A percentile compares a stretch with the other conserved stretches of the same genome.
These are phyloP conservation scores for Hesperia comma DNA, from an alignment of 2,888 invertebrate genomes.

Conservation along the genomic window DNA sequence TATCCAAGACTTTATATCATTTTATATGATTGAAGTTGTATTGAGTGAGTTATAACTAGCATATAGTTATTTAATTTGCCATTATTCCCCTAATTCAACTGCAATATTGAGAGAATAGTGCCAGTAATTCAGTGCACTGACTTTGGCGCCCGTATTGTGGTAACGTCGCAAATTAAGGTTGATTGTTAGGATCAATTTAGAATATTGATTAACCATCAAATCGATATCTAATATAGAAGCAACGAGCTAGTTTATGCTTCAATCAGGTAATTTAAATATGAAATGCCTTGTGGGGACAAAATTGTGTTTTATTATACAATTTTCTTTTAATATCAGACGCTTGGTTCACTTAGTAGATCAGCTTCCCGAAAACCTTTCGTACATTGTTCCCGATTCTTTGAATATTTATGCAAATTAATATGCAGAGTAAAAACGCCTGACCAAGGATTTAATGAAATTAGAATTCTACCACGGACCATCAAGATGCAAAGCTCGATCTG, in stretches of 20 bases:
- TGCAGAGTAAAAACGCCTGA: constrained; percentile 36
- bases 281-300: not conserved
- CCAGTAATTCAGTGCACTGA: constrained; percentile 17
- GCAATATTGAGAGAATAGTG: constrained; percentile 25
- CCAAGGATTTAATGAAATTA: constrained; percentile 45
- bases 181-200: constrained; percentile 15
- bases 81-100: constrained; percentile 11
- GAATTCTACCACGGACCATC: constrained; percentile 57
- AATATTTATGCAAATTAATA: constrained; percentile 20
- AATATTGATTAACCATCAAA: constrained; percentile 18
- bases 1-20: too few species aligned
- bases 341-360: too few species aligned
- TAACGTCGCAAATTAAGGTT: constrained; percentile 7
- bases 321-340: too few species aligned
- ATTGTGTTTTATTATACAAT: too few species aligned
- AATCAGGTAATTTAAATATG: not conserved
- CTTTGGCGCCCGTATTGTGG: constrained; percentile 18
- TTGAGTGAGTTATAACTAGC: not conserved
- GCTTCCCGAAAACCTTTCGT: not conserved
- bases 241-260: not conserved
- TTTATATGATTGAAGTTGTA: not conserved
- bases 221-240: not conserved
- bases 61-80: not conserved
- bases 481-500: constrained; percentile 74
- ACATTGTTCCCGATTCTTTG: not conserved